Base-by-base conservation (phyloP, 2,888 invertebrate genomes). In the Aelia acuminata region DNA sequence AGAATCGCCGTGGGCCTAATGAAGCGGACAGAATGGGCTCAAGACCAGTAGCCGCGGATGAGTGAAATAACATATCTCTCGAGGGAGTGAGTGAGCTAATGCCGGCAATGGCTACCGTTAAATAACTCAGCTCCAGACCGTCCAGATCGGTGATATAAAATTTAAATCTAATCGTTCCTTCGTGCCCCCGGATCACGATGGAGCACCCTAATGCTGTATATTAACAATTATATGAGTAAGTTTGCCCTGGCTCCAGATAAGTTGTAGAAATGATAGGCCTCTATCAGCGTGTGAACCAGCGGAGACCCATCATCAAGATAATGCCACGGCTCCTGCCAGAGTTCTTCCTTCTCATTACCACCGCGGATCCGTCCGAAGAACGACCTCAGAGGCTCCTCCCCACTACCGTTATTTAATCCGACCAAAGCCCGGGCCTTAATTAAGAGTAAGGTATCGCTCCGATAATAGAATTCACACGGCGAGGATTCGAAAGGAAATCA, bases 181-280 rank as follows among this genome's bases (percentile, higher is more conserved):
- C 85, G 85, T 85, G 85, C 39, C 43, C 13, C 1, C 26, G 22
- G 85, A 85, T 85, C 85, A 85, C 85, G 85, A 85, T 53, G 50
- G 48, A 11, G 49, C 75, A 10, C 48, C 10, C 87, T 87, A 87
- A 87, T 87, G 87, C 63, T 87, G 43, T 87, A 48, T 47, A 87
- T 87, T 87, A 87, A 87, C 87, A 87, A 87, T 87, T 87, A 87
- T 87, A 87, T 87, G 57, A 85, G 26, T 85, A 87, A 75, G 87
- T 85, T 53, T 53, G 85, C 50, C 85, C 57, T 47, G 87, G 63
- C 26, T 47, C 87, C 49, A 87, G 87, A 87, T 87, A 63, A 87
- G 13, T 35, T 18, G 70, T 87, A 87, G n/a, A 63, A 39, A 63
- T 63, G 70, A 87, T 87, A 70, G 87, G 49, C 47, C 86, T 18